phyloP scores from a whole-genome alignment of 2,888 invertebrate genomes.

The Melanostoma scalare region DNA sequence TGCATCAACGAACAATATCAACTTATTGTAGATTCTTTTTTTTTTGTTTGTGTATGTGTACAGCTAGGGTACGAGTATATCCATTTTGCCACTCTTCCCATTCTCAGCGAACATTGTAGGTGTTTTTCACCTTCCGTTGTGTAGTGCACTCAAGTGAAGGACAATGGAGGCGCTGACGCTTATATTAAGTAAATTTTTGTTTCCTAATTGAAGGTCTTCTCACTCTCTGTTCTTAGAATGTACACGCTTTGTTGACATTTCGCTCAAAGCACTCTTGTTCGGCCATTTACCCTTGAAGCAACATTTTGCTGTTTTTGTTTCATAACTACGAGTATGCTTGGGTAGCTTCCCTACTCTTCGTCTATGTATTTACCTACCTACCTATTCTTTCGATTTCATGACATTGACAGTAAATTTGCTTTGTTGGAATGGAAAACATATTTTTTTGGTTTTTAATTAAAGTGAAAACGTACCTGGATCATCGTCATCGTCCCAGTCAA shows the following conservation, averaged over 20 bases:
- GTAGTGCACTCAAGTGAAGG: constrained; percentile 62
- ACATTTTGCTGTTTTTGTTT: constrained; percentile 11
- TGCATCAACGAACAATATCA: constrained; percentile 40
- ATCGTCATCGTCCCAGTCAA: constrained; percentile 83
- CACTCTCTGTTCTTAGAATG: not conserved
- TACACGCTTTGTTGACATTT: constrained; percentile 59
- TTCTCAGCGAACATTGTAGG: constrained; percentile 7
- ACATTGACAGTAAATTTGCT: constrained; percentile 11
- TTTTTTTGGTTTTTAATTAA: constrained; percentile 15
- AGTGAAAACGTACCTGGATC: constrained; percentile 81
- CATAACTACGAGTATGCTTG: not conserved
- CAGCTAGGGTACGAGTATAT: not conserved
- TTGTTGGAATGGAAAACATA: constrained; percentile 5
- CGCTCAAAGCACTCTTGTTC: constrained; percentile 39
- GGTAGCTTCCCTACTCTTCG: too few relatives aligned
- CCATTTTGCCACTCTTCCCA: not conserved
- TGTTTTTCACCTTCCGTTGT: constrained; percentile 54
- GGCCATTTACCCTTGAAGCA: constrained; percentile 63
- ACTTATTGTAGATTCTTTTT: constrained; percentile 39
- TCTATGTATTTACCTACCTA: too few relatives aligned
- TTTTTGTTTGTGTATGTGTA: not conserved
- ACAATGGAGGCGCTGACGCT: constrained; percentile 69
- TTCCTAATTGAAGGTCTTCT: constrained; percentile 68
- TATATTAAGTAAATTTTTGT: constrained; percentile 69
- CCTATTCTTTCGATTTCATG: not conserved